phyloP scores from a whole-genome alignment of 2,113 vertebrate species.

The Podiceps cristatus region DNA sequence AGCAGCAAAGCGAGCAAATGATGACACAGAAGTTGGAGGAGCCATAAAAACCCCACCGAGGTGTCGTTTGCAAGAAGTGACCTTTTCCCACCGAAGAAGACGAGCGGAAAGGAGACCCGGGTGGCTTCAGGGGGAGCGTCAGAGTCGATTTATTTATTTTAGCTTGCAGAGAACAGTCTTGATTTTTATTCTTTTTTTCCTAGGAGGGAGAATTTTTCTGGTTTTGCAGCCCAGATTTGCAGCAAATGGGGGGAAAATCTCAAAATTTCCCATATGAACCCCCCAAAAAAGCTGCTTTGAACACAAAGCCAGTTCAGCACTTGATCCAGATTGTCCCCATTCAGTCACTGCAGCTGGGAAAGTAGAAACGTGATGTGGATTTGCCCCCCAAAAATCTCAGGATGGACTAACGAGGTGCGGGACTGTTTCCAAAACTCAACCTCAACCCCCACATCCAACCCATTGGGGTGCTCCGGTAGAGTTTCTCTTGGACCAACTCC shows the following conservation, averaged over 20 bases:
- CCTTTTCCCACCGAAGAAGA: slow-evolving; percentile 51
- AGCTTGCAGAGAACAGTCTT: background rate
- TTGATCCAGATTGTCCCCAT: background rate
- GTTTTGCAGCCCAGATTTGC: background rate
- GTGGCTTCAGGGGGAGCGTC: background rate
- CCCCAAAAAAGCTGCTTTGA: background rate
- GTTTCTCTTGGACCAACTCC: background rate
- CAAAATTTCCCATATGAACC: rapidly evolving
- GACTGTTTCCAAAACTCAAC: background rate
- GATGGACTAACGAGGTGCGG: rapidly evolving
- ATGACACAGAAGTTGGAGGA: slow-evolving; percentile 46
- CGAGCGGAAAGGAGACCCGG: background rate
- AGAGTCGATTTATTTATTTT: slow-evolving; percentile 42
- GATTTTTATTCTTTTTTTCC: background rate
- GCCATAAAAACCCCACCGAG: slow-evolving; percentile 59
- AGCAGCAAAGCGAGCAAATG: slow-evolving; percentile 40
- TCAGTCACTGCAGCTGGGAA: rapidly evolving
- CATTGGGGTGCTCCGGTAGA: background rate
- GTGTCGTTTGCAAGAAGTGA: slow-evolving; percentile 52
- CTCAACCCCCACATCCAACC: background rate
- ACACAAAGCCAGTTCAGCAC: rapidly evolving
- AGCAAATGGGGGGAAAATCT: background rate
- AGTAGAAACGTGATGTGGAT: background rate
- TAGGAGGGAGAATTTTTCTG: background rate
- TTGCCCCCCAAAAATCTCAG: background rate